phyloP scores from a whole-genome alignment of 1,140 invertebrate genomes.

The Cyclargus thomasi region DNA sequence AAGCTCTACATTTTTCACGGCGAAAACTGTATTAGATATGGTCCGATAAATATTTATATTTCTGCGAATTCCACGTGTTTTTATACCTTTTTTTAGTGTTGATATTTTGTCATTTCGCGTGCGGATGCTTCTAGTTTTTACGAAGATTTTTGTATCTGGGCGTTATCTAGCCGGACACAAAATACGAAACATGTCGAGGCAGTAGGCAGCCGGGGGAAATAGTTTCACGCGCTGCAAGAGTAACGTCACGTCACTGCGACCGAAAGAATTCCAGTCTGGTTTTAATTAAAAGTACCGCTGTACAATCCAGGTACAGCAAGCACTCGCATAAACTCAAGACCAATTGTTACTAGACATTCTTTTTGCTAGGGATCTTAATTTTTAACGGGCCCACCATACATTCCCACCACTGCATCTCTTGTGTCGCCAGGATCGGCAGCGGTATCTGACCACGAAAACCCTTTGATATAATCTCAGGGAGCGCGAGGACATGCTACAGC shows the following conservation, averaged over 20 bases:
- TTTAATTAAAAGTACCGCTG: conserved; percentile 4
- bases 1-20: conserved; percentile 45
- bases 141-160: neutral
- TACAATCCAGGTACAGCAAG: neutral
- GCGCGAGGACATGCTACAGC: no score
- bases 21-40: conserved; percentile 7
- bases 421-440: no score
- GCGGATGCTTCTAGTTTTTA: neutral
- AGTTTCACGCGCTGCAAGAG: neutral
- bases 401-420: no score
- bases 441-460: no score
- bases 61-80: neutral
- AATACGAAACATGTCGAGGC: neutral
- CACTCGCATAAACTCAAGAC: neutral
- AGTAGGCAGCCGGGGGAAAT: neutral
- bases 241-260: conserved; percentile 8
- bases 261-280: neutral
- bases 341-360: neutral
- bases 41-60: neutral
- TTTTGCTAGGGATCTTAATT: no score
- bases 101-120: neutral
- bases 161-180: conserved; percentile 29
- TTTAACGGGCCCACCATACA: no score
- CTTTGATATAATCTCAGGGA: no score
- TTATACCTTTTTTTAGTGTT: no score